Evolutionary conservation across 2,888 invertebrate species (phyloP).

Genomic region (Callyntrura sp.): DNA sequence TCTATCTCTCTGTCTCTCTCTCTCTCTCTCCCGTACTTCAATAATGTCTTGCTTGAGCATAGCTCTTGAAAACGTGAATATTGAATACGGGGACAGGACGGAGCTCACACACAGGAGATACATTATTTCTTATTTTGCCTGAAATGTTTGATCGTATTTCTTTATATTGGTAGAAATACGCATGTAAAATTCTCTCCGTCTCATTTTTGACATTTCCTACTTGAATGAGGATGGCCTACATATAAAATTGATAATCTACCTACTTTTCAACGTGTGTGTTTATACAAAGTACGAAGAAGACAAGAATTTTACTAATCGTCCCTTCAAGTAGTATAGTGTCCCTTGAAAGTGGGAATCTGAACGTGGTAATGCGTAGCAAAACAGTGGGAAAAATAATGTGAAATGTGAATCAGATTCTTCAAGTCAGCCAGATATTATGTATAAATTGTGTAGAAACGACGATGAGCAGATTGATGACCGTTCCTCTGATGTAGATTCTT

Average conservation of each 20-base stretch:
- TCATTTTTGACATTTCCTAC: slow-evolving; percentile 61
- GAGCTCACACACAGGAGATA: background rate
- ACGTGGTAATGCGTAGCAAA: slow-evolving; percentile 15
- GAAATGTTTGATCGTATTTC: slow-evolving; percentile 83
- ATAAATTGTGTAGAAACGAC: background rate
- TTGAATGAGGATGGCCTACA: slow-evolving; percentile 69
- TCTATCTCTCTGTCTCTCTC: slow-evolving; percentile 70
- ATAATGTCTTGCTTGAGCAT: slow-evolving; percentile 45
- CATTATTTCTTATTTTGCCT: slow-evolving; percentile 44
- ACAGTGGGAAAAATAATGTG: background rate
- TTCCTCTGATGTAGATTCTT: slow-evolving; percentile 2
- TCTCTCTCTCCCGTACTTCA: slow-evolving; percentile 49
- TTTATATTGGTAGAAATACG: slow-evolving; percentile 15
- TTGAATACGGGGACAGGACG: background rate
- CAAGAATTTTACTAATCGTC: background rate
- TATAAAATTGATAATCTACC: slow-evolving; percentile 62
- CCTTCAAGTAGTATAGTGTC: slow-evolving; percentile 17
- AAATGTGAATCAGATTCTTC: background rate
- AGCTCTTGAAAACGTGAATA: slow-evolving; percentile 38
- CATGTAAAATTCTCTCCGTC: slow-evolving; percentile 42
- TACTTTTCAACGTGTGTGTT: slow-evolving; percentile 17
- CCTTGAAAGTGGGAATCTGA: slow-evolving; percentile 42
- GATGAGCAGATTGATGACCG: slow-evolving; percentile 46
- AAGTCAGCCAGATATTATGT: slow-evolving; percentile 33
- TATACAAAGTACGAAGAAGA: background rate